Conservation (phyloP, 2,797 vertebrate genomes). For the Apodemus agrarius region DNA sequence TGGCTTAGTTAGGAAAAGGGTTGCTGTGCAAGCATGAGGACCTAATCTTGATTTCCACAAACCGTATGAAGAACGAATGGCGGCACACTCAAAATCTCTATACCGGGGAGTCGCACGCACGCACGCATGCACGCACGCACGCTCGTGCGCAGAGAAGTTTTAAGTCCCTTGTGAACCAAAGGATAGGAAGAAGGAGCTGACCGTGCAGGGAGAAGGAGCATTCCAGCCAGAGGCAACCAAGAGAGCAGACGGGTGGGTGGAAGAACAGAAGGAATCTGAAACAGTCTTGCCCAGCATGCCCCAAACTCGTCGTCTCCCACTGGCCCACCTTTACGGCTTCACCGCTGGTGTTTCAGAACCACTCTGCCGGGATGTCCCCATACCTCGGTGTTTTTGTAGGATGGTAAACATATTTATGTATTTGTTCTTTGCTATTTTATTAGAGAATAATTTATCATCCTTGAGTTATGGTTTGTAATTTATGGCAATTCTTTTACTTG, state of each 20-base stretch:
- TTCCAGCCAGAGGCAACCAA: not conserved
- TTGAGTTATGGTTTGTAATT: slow-evolving; percentile 23
- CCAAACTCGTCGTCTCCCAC: not conserved
- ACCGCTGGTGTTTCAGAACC: not conserved
- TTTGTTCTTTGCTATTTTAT: slow-evolving; percentile 37
- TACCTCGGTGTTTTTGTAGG: not conserved
- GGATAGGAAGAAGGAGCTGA: not conserved
- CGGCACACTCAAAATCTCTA: not conserved
- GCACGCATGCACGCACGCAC: not conserved
- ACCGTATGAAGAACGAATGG: not conserved
- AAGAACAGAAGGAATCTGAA: not conserved
- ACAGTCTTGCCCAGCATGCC: not conserved
- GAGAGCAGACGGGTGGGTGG: not conserved
- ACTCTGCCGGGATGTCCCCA: fast-evolving
- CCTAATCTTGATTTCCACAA: not conserved
- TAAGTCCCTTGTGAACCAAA: not conserved
- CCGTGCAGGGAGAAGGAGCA: not conserved
- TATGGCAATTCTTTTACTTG: slow-evolving; percentile 22
- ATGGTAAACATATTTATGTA: not conserved
- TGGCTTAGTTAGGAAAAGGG: not conserved
- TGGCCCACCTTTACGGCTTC: not conserved
- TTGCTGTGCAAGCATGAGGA: not conserved
- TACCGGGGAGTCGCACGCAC: not conserved
- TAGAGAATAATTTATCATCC: not conserved
- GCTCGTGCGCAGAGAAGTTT: not conserved